Evolutionary conservation across 2,888 invertebrate species (phyloP).

Genomic region (Suillia variegata): DNA sequence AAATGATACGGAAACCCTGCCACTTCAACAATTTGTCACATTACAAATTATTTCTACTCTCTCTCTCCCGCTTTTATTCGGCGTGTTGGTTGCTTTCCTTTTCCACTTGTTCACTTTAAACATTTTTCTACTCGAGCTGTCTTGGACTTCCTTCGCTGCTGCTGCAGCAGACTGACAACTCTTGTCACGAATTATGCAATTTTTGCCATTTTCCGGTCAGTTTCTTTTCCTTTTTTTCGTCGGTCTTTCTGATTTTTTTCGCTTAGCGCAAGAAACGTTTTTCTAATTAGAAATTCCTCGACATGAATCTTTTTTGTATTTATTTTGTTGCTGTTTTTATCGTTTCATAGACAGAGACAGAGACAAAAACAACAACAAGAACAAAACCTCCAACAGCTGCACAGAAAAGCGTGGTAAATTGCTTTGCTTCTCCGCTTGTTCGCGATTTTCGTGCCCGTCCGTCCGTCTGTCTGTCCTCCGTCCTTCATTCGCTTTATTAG

Average conservation of each 20-base stretch:
- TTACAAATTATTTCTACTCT: neutral
- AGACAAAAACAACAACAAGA: neutral
- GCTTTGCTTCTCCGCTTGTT: neutral
- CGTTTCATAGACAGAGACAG: neutral
- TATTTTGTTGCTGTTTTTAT: neutral
- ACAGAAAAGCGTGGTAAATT: neutral
- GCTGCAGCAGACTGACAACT: neutral
- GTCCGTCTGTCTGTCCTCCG: no score
- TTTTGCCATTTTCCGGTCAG: neutral
- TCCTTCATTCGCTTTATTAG: conserved; percentile 2
- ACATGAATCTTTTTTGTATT: neutral
- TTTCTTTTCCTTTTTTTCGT: neutral
- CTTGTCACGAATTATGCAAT: neutral
- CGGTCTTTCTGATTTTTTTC: no score
- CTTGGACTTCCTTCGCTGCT: neutral
- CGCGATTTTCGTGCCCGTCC: no score
- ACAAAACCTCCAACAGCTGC: neutral
- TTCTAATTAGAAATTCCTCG: neutral
- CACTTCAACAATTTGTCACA: neutral
- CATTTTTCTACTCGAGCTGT: neutral
- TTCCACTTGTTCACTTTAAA: no score
- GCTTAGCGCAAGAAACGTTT: no score
- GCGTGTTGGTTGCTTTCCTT: neutral
- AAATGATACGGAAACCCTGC: no score
- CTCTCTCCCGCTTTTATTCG: no score